Conservation (phyloP, 2,888 invertebrate species). For the Xylocampa areola region DNA sequence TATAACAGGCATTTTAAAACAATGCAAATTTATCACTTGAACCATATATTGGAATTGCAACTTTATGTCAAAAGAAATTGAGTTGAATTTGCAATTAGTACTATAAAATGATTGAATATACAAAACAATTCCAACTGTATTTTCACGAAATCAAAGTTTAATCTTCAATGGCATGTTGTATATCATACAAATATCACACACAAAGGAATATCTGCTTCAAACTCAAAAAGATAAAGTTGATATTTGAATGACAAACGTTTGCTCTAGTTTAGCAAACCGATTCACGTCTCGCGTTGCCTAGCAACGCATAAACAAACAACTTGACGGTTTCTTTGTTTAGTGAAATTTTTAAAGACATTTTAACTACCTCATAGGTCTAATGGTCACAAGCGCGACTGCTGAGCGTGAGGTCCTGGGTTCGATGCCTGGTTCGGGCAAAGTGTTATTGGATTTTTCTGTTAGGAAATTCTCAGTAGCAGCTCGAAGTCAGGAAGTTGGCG, state of each 20-base stretch:
- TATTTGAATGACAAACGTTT: background rate
- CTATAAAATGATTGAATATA: background rate
- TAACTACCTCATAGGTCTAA: constrained; percentile 10
- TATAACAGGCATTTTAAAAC: constrained; percentile 18
- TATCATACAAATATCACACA: background rate
- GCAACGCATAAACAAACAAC: constrained; percentile 49
- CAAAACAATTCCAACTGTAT: background rate
- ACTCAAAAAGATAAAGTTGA: accelerated
- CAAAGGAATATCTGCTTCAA: background rate
- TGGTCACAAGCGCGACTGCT: no score
- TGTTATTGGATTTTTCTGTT: no score
- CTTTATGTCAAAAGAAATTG: accelerated
- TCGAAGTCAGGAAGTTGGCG: no score
- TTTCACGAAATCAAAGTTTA: accelerated
- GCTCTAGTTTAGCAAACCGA: constrained; percentile 40
- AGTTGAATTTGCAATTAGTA: background rate
- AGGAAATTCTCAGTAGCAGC: no score
- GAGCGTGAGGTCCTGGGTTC: no score
- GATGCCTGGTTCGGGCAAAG: no score
- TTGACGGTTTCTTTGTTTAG: constrained; percentile 15
- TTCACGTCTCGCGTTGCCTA: constrained; percentile 44
- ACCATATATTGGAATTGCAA: background rate
- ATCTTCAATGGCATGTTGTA: background rate
- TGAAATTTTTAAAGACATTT: constrained; percentile 21
- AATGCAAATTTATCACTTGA: constrained; percentile 2